Base-by-base conservation (phyloP, 2,888 invertebrate genomes). In the Torymus aiolomorphi region DNA sequence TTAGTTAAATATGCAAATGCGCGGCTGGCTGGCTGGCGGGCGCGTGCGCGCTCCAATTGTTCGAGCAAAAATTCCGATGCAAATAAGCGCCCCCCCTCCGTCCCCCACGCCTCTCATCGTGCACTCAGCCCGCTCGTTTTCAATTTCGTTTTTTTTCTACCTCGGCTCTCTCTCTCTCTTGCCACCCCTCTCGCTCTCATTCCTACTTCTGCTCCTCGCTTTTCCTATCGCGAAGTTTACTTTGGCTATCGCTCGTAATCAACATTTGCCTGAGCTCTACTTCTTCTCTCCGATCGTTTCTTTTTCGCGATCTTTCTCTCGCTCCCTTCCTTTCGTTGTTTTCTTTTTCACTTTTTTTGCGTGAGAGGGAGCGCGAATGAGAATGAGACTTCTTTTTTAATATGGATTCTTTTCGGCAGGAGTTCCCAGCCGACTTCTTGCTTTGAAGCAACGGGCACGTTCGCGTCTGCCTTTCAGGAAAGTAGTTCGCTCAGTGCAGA, bases 1-100 rank as follows among this genome's bases (percentile, higher is more conserved):
- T 86, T 88, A 86, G 87, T 87, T 87, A 88, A 88, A 87, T 87
- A 88, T 88, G 87, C 86, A 88, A 88, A 88, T 88, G 73, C 71
- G 57, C n/a, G 56, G 24, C 20, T 31, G 11, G 24, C 20, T 31
- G 11, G 42, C 54, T 42, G 8, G 67, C 49, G 56, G 24, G 42
- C 20, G 3, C 57, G 54, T 49, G 61, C 61, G 51, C 63, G 73
- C 71, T 61, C 75, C 70, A 76, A 67, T 78, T 77, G 77, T 75
- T 71, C 75, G 59, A 63, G 63, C 62, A 74, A 82, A 79, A 82
- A 79, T 82, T 80, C 72, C 75, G 62, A 77, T 82, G 82, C 77
- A 82, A 82, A 82, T 82, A 72, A 72, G 71, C 66, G 49, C 63
- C 57, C 24, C 49, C 77, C 31, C 5, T 31, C 31, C 42, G 0